Evolutionary conservation across 2,113 vertebrate genomes (phyloP).

Genomic region (Pungitius pungitius): DNA sequence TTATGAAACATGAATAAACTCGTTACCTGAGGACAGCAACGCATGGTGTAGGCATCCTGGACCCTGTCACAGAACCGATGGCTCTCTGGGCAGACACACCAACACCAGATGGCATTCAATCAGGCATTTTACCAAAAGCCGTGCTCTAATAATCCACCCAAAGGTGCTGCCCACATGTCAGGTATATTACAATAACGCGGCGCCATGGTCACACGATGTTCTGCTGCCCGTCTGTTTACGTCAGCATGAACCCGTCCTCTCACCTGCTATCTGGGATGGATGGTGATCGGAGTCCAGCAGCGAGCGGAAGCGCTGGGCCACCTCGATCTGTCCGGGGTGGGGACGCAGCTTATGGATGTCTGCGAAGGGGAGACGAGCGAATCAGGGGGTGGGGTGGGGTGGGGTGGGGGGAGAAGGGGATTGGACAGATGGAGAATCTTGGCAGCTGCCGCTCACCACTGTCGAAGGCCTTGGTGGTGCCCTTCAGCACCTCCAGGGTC

Average conservation of each 20-base stretch:
- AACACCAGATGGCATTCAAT: conserved; percentile 18
- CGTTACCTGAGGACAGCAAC: conserved; percentile 97
- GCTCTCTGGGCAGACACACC: conserved; percentile 84
- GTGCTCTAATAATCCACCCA: conserved; percentile 11
- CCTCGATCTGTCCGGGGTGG: conserved; percentile 92
- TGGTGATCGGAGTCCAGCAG: conserved; percentile 97
- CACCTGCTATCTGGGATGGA: conserved; percentile 97
- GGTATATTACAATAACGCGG: neutral
- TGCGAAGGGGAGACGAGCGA: conserved; percentile 61
- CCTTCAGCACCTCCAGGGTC: conserved; percentile 96
- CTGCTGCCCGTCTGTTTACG: conserved; percentile 2
- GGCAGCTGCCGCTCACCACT: too few relatives aligned
- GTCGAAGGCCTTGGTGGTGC: conserved; percentile 97
- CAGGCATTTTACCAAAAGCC: neutral
- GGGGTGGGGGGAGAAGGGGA: too few relatives aligned
- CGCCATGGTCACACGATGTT: neutral
- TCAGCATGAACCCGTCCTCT: conserved; percentile 9
- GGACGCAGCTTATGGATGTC: conserved; percentile 93
- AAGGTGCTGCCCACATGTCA: neutral
- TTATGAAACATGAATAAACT: conserved; percentile 9
- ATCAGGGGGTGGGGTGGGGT: too few relatives aligned
- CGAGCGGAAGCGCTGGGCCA: conserved; percentile 94
- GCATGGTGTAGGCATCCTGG: conserved; percentile 96
- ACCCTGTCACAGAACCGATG: conserved; percentile 96
- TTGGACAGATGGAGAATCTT: neutral